A percentile compares a stretch with the other conserved stretches of the same genome.
phyloP scores from a whole-genome alignment of 1,140 invertebrate genomes.

The Oncopodura yosiiana region DNA sequence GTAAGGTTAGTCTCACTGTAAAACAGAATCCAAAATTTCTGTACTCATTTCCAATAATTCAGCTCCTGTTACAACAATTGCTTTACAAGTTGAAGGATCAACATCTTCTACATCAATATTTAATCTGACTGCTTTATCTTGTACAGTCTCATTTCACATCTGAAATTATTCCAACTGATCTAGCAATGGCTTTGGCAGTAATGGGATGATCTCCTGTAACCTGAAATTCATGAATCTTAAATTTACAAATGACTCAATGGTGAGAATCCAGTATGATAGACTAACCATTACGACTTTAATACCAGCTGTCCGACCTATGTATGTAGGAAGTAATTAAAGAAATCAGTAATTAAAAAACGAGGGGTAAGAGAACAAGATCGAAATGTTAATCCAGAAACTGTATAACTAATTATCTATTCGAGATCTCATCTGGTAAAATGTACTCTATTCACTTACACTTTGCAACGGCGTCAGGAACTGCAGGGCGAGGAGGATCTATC shows the following conservation, averaged over 20 bases:
- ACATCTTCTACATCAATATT: conserved; percentile 89
- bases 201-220: conserved; percentile 77
- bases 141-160: conserved; percentile 79
- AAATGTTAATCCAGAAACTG: not conserved
- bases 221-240: not conserved
- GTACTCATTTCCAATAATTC: conserved; percentile 83
- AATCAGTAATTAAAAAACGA: not conserved
- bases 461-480: conserved; percentile 6
- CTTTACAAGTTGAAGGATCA: conserved; percentile 86
- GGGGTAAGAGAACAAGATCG: too few relatives aligned
- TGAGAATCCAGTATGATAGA: conserved; percentile 42
- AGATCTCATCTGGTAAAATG: too few relatives aligned
- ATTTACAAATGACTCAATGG: not conserved
- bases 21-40: conserved; percentile 86
- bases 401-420: too few relatives aligned
- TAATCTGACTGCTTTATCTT: conserved; percentile 85
- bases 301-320: too few relatives aligned
- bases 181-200: conserved; percentile 66
- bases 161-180: conserved; percentile 59
- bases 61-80: conserved; percentile 89
- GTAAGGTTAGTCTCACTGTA: conserved; percentile 45
- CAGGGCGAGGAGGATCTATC: conserved; percentile 34
- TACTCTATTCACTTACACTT: too few relatives aligned
- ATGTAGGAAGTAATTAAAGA: not conserved
- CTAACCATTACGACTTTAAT: conserved; percentile 84